phyloP scores from a whole-genome alignment of 2,113 vertebrate species.

The Elachura formosa region DNA sequence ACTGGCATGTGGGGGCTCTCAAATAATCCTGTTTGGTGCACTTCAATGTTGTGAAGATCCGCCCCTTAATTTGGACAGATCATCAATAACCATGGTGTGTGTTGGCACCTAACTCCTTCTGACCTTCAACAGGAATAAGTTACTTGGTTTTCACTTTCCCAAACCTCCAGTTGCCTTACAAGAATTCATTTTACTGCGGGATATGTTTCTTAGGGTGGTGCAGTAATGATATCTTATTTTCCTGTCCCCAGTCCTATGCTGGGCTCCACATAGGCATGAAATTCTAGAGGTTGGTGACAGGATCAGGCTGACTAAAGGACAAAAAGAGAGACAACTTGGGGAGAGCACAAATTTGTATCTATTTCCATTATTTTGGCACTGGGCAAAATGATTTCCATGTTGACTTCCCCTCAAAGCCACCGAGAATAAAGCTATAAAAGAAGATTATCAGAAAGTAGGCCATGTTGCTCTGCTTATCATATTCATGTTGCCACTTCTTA shows the following conservation, averaged over 20 bases:
- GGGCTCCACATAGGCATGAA: not conserved
- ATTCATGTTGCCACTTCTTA: not conserved
- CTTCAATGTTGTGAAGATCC: not conserved
- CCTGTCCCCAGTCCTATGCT: not conserved
- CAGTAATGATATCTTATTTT: not conserved
- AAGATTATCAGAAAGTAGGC: constrained; percentile 29
- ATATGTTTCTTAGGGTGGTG: not conserved
- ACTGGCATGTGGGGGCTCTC: not conserved
- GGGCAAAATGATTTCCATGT: not conserved
- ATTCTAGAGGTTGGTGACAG: not conserved
- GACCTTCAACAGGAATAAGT: not conserved
- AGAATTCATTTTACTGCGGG: not conserved
- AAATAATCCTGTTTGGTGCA: not conserved
- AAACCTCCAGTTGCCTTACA: not conserved
- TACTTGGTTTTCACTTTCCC: not conserved
- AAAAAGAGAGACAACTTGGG: not conserved
- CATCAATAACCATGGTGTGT: not conserved
- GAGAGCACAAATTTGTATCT: not conserved
- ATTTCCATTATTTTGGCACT: not conserved
- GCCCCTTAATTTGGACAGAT: not conserved
- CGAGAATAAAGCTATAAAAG: not conserved
- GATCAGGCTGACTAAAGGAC: not conserved
- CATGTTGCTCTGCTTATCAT: not conserved
- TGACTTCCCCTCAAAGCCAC: not conserved
- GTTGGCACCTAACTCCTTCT: not conserved